phyloP scores from a whole-genome alignment of 1,140 invertebrate genomes.

The Ceratosolen fusciceps region DNA sequence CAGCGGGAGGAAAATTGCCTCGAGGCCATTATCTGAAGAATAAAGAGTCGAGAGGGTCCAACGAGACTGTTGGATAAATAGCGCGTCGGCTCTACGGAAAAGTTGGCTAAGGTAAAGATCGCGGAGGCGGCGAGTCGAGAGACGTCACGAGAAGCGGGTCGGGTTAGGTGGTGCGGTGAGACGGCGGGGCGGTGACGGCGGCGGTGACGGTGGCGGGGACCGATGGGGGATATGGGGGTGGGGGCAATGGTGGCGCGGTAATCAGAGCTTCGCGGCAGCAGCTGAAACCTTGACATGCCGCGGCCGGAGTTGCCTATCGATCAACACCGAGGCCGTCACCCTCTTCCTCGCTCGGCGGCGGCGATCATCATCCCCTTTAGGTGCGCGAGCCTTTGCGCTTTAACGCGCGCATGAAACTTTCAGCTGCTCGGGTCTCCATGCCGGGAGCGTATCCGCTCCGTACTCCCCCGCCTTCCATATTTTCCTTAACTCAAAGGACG shows the following conservation, averaged over 20 bases:
- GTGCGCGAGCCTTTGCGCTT: slow-evolving; percentile 25
- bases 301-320: slow-evolving; percentile 56
- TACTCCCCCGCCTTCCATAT: too few species aligned
- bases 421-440: slow-evolving; percentile 44
- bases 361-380: slow-evolving; percentile 31
- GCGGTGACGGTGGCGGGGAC: background rate
- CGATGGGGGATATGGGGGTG: background rate
- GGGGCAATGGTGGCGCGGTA: background rate
- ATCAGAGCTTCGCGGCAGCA: slow-evolving; percentile 31
- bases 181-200: too few species aligned
- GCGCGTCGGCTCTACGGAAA: background rate
- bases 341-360: slow-evolving; percentile 55
- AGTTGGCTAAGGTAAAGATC: background rate
- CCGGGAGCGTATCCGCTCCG: background rate
- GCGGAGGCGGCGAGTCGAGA: background rate
- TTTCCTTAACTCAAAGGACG: background rate
- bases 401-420: slow-evolving; percentile 42
- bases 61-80: background rate
- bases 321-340: slow-evolving; percentile 68
- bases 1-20: background rate
- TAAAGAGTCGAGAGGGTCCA: background rate
- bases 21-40: background rate
- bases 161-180: too few species aligned
- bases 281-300: slow-evolving; percentile 45
- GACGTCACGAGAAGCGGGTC: too few species aligned